Evolutionary conservation across 2,888 invertebrate species (phyloP), one percentile per base, ranked within the genome.

Genomic region (Subacronicta megacephala): DNA sequence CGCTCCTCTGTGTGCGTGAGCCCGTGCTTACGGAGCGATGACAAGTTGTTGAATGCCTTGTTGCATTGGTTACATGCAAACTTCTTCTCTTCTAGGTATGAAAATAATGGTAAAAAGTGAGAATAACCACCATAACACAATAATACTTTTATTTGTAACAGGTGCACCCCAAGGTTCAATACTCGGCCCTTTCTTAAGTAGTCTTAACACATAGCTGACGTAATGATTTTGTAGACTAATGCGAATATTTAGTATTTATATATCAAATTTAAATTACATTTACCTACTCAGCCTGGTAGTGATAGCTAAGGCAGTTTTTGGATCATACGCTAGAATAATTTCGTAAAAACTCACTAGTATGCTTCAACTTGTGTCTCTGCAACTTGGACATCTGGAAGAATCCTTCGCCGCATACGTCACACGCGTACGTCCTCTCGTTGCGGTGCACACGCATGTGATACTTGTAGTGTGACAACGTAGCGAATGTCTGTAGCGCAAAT

Each of bases 311-410:
- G 6, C 3, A 23, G 9, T 9, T 23, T 9, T 23, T n/a, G n/a
- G n/a, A 23, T 23, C 9, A 6, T 0, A 9, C 1, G 6, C 1
- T 9, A 9, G 9, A 23, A 23, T 23, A 26, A 26, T 26, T 26
- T 2, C 0, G 16, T 12, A 15, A 44, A 37, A 2, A 42, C 91
- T 88, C 57, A 84, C 95, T 90, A 5, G 94, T 94, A 78, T 97
- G 97, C 53, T 95, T 92, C n/a, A 95, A 86, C 86, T 95, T 95
- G 78, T 97, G 97, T 38, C 97, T 93, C 63, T 96, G 96, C 33
- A 97, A 89, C 82, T 97, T 96, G 37, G 96, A 95, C 82, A 95
- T 95, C 70, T 96, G 96, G 31, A 95, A 95, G 85, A 97, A 97
- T 23, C 95, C 92, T 81, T 96, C 96, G 1, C 94, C 92, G 74